Conservation (phyloP, 2,888 invertebrate genomes). For the Eulithis testata region DNA sequence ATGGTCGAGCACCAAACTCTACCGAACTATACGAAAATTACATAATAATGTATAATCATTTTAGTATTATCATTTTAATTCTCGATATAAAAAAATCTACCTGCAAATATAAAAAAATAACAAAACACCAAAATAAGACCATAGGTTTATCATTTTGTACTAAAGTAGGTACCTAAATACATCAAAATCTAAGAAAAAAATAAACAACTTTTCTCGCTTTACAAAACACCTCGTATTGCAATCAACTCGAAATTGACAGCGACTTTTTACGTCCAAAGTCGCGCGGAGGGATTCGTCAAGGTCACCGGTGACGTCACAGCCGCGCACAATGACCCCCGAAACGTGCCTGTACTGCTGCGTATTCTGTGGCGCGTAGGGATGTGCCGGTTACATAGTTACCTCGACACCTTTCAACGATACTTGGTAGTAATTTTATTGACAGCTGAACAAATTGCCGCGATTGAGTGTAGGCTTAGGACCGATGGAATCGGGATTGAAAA, state of each 20-base stretch:
- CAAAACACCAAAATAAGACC: no score
- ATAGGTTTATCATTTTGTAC: not conserved
- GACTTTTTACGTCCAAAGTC: constrained; percentile 58
- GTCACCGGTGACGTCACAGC: constrained; percentile 80
- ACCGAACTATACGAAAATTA: no score
- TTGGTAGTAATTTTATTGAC: constrained; percentile 60
- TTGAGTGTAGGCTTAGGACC: constrained; percentile 51
- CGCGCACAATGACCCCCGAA: constrained; percentile 77
- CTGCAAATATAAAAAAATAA: no score
- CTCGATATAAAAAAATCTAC: no score
- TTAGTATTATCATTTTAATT: no score
- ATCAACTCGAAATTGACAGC: constrained; percentile 44
- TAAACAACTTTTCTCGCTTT: constrained; percentile 1
- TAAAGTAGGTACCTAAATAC: not conserved
- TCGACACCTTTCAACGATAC: constrained; percentile 47
- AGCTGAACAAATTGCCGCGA: constrained; percentile 44
- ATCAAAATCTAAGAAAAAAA: not conserved
- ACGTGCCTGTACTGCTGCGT: constrained; percentile 7
- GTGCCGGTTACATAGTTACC: constrained; percentile 16
- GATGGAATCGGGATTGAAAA: constrained; percentile 25
- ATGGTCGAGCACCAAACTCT: no score
- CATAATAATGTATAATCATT: no score
- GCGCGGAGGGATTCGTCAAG: constrained; percentile 71
- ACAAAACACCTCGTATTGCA: constrained; percentile 12
- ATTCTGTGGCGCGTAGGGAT: constrained; percentile 37